These are phyloP conservation scores for Saccostrea echinata DNA, from an alignment of 1,140 invertebrate species.

Conservation along the genomic window DNA sequence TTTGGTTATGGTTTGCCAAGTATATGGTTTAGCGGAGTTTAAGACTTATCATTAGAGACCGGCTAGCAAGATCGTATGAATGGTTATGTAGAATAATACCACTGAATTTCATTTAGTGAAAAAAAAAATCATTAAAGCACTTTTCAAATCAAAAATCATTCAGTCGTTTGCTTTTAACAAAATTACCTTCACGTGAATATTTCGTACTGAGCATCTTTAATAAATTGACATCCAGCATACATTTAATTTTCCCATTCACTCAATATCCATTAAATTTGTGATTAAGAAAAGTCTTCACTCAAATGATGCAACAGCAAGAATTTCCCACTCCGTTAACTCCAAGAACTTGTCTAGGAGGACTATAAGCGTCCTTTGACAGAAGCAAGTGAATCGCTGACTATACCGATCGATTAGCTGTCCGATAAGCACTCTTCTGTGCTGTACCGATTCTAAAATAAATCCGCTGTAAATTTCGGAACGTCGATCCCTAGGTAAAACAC, in stretches of 20 bases:
- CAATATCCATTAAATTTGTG: neutral
- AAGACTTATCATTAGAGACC: neutral
- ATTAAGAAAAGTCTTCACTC: neutral
- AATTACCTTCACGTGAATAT: neutral
- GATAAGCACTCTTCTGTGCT: neutral
- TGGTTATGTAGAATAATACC: neutral
- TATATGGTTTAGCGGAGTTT: neutral
- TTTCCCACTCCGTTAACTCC: slow-evolving; percentile 8
- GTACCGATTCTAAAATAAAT: slow-evolving; percentile 20
- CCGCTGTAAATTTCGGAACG: neutral
- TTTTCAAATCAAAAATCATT: neutral
- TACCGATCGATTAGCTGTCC: neutral
- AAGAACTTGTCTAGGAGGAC: neutral
- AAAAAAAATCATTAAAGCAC: neutral
- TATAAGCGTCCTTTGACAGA: neutral
- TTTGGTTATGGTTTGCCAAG: neutral
- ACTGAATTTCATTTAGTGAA: neutral
- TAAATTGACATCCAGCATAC: neutral
- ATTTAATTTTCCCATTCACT: neutral
- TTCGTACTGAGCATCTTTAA: neutral
- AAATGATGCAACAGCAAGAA: neutral
- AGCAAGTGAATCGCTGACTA: slow-evolving; percentile 6
- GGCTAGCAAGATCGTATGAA: neutral
- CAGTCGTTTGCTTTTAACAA: neutral
- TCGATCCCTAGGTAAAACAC: neutral